phyloP scores from a whole-genome alignment of 2,113 vertebrate species.

The Gasterosteus aculeatus region DNA sequence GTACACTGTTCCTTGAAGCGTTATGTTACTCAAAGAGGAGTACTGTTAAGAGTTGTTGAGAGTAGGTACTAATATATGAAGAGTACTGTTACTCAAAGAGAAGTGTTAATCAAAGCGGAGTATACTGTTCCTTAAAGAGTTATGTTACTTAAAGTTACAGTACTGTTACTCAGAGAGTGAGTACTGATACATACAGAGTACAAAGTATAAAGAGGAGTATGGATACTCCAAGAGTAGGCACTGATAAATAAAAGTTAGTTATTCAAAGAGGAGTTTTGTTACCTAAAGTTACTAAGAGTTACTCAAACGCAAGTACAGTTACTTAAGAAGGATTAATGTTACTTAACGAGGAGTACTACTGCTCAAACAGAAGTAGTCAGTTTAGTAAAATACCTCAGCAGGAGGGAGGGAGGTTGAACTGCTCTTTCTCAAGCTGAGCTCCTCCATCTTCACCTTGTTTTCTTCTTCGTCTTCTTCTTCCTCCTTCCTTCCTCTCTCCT shows the following conservation, averaged over 20 bases:
- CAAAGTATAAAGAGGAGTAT: neutral
- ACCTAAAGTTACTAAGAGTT: neutral
- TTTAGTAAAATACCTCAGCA: constrained; percentile 60
- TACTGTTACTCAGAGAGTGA: neutral
- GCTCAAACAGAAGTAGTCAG: neutral
- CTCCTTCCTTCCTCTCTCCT: constrained; percentile 5
- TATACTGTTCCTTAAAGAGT: neutral
- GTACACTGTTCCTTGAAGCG: neutral
- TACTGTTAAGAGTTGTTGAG: neutral
- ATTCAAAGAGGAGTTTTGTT: neutral
- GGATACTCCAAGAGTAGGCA: neutral
- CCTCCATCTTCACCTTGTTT: constrained; percentile 41
- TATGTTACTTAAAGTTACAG: neutral
- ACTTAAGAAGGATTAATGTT: neutral
- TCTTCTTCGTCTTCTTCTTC: constrained; percentile 24
- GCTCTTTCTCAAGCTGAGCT: constrained; percentile 43
- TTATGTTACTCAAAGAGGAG: neutral
- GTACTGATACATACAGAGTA: neutral
- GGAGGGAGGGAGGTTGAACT: constrained; percentile 56
- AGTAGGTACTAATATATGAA: neutral
- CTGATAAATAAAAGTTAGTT: neutral
- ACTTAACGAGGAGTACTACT: neutral
- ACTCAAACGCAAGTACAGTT: neutral
- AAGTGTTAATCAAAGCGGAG: neutral
- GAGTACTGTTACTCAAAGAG: neutral